A percentile compares a stretch with the other conserved stretches of the same genome.
Evolutionary conservation across 2,888 invertebrate genomes (phyloP).

Genomic region (Acleris literana): DNA sequence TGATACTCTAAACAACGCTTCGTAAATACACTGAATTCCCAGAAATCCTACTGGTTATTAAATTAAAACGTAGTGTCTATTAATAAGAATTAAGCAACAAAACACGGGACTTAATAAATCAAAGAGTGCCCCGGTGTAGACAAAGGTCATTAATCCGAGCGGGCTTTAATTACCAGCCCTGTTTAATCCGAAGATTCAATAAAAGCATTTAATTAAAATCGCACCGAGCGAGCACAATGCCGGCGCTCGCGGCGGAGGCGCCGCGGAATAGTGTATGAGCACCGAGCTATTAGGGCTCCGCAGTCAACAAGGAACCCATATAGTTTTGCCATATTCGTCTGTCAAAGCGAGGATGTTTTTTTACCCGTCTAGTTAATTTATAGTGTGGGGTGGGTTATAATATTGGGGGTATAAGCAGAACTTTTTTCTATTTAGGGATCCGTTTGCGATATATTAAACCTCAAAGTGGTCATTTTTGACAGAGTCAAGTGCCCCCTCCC

Average conservation of each 20-base stretch:
- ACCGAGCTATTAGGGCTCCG: neutral
- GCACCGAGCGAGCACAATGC: constrained; percentile 56
- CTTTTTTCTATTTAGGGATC: no score
- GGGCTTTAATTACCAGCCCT: constrained; percentile 70
- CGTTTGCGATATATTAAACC: no score
- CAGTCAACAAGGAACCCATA: no score
- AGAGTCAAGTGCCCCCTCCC: no score
- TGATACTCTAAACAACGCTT: constrained; percentile 16
- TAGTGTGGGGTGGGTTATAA: no score
- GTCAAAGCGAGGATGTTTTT: no score
- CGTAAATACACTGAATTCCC: constrained; percentile 4
- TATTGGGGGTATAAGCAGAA: no score
- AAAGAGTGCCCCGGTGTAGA: constrained; percentile 62
- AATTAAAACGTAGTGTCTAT: constrained; percentile 34
- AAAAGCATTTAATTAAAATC: constrained; percentile 75
- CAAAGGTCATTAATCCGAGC: constrained; percentile 73
- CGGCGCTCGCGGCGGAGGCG: constrained; percentile 36
- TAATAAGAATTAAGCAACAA: constrained; percentile 35
- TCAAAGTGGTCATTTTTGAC: no score
- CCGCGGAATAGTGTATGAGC: neutral
- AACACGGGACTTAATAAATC: constrained; percentile 64
- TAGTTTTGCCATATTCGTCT: no score
- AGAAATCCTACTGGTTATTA: constrained; percentile 22
- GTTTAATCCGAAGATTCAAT: constrained; percentile 66
- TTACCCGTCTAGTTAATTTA: no score